Conservation (phyloP, 2,113 vertebrate species). For the Caracal caracal region DNA sequence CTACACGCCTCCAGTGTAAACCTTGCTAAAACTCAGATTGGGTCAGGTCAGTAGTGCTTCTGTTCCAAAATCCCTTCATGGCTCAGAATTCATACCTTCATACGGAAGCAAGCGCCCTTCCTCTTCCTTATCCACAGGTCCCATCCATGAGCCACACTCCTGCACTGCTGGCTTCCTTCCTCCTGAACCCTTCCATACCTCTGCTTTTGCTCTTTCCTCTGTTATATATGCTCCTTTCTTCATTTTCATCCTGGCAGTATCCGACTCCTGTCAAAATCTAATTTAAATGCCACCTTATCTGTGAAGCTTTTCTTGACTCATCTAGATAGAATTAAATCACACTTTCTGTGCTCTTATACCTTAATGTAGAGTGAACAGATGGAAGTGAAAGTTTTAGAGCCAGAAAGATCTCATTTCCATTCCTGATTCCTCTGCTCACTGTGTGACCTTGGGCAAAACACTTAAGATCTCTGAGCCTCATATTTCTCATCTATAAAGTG, state of each 20-base stretch:
- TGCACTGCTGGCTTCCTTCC: background rate
- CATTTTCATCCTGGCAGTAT: background rate
- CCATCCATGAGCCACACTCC: background rate
- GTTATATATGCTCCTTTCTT: background rate
- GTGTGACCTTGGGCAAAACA: slow-evolving; percentile 33
- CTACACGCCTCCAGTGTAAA: background rate
- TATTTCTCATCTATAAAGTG: slow-evolving; percentile 31
- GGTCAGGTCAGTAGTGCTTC: background rate
- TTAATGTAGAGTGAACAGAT: slow-evolving; percentile 15
- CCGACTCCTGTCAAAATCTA: slow-evolving; percentile 34
- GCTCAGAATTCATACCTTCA: background rate
- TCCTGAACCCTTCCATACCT: background rate
- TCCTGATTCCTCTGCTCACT: background rate
- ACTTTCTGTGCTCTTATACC: background rate
- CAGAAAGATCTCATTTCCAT: slow-evolving; percentile 26
- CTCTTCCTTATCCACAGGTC: background rate
- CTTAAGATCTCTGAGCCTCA: background rate
- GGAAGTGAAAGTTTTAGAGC: background rate
- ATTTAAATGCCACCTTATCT: slow-evolving; percentile 36
- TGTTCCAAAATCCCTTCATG: background rate
- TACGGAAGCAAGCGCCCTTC: background rate
- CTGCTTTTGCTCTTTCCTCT: slow-evolving; percentile 26
- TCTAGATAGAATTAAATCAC: slow-evolving; percentile 44
- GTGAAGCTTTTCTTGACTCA: slow-evolving; percentile 49
- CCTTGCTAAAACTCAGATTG: slow-evolving; percentile 20